Percentiles rank a stretch among this genome's conserved stretches.
Evolutionary conservation across 2,888 invertebrate species (phyloP).

Genomic region (Selenia dentaria): DNA sequence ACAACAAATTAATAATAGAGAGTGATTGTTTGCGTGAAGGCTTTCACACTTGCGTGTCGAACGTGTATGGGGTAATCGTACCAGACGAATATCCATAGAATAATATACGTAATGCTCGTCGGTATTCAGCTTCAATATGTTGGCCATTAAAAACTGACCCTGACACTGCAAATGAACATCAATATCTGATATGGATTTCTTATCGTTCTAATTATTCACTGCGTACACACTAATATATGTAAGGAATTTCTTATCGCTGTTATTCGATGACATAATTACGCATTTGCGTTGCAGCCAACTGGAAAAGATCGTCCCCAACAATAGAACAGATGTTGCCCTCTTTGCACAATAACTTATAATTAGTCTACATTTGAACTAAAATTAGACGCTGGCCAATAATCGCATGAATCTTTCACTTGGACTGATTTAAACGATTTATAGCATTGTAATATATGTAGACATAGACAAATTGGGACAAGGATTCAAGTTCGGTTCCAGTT

Average conservation of each 20-base stretch:
- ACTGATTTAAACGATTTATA: conserved; percentile 22
- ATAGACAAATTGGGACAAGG: conserved; percentile 64
- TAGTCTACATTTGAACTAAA: background rate
- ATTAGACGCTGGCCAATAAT: conserved; percentile 10
- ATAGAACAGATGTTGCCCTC: conserved; percentile 25
- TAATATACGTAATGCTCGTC: conserved; percentile 15
- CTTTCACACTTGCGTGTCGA: conserved; percentile 51
- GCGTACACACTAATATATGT: background rate
- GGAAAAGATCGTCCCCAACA: conserved; percentile 6
- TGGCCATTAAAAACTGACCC: conserved; percentile 15
- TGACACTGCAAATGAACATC: conserved; percentile 23
- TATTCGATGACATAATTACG: background rate
- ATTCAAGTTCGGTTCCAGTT: conserved; percentile 54
- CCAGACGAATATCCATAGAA: conserved; percentile 26
- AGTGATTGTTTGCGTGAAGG: conserved; percentile 52
- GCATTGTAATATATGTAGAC: conserved; percentile 21
- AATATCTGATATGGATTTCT: conserved; percentile 2
- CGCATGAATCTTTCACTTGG: conserved; percentile 23
- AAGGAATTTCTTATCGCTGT: conserved; percentile 2
- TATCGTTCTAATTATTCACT: conserved; percentile 1
- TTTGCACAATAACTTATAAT: conserved; percentile 23
- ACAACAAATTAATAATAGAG: conserved; percentile 51
- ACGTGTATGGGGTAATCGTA: conserved; percentile 37
- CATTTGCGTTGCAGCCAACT: conserved; percentile 4
- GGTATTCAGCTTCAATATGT: conserved; percentile 21